Conservation (phyloP, 2,113 vertebrate genomes). For the Probosciger aterrimus region DNA sequence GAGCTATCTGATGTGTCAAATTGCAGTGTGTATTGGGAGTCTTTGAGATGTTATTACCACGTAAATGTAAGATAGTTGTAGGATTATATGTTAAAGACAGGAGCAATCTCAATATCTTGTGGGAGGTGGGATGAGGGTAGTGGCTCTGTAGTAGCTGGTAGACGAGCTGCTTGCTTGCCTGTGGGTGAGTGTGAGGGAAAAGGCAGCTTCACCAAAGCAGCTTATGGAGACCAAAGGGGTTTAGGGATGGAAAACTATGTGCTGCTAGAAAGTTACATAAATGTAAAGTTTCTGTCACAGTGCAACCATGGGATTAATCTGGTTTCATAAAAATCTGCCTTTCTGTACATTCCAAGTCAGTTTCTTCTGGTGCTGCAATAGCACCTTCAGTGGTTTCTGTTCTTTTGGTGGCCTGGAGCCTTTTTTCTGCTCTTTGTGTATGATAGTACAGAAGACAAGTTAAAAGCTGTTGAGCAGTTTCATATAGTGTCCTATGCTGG, state of each 20-base stretch:
- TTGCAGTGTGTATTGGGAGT: neutral
- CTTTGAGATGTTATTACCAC: neutral
- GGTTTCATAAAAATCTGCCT: neutral
- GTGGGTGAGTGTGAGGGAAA: conserved; percentile 30
- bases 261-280: neutral
- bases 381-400: neutral
- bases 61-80: neutral
- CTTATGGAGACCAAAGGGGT: neutral
- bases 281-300: neutral
- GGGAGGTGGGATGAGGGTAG: conserved; percentile 43
- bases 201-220: conserved; percentile 17
- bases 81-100: neutral
- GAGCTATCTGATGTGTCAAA: neutral
- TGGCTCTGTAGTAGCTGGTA: conserved; percentile 38
- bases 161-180: neutral
- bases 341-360: rapidly evolving
- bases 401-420: neutral
- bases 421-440: neutral
- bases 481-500: neutral
- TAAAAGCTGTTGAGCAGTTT: neutral
- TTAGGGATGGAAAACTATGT: neutral
- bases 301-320: rapidly evolving
- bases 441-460: neutral
- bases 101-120: neutral
- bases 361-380: neutral